phyloP scores from a whole-genome alignment of 1,140 invertebrate species.

The Listronotus oregonensis region DNA sequence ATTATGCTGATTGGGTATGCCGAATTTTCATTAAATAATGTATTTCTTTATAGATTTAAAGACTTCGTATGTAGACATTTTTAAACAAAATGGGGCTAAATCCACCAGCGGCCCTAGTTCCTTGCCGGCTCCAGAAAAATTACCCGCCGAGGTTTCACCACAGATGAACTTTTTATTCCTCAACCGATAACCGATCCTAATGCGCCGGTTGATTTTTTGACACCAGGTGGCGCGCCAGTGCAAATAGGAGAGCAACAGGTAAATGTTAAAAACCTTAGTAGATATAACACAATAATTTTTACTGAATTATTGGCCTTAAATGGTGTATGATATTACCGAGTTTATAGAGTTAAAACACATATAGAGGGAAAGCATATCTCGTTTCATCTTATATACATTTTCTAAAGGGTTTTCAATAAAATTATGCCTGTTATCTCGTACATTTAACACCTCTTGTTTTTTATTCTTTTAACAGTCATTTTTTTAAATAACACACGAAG shows the following conservation, averaged over 20 bases:
- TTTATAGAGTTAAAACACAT: neutral
- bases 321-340: neutral
- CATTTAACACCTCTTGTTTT: too few relatives aligned
- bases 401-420: too few relatives aligned
- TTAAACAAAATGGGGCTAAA: slow-evolving; percentile 70
- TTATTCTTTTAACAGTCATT: too few relatives aligned
- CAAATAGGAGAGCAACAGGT: slow-evolving; percentile 38
- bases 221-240: slow-evolving; percentile 50
- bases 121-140: slow-evolving; percentile 54
- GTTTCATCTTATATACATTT: too few relatives aligned
- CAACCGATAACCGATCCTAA: slow-evolving; percentile 62
- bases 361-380: too few relatives aligned
- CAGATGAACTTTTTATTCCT: slow-evolving; percentile 62
- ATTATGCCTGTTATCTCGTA: too few relatives aligned
- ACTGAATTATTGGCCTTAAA: neutral
- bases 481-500: too few relatives aligned
- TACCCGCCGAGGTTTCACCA: slow-evolving; percentile 41
- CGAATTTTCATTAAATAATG: too few relatives aligned
- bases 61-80: slow-evolving; percentile 84
- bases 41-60: slow-evolving; percentile 65
- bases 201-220: slow-evolving; percentile 63
- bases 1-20: too few relatives aligned
- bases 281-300: neutral
- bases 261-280: neutral
- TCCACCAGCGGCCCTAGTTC: slow-evolving; percentile 56